phyloP scores from a whole-genome alignment of 1,140 invertebrate species.

The Caenorhabditis tropicalis region DNA sequence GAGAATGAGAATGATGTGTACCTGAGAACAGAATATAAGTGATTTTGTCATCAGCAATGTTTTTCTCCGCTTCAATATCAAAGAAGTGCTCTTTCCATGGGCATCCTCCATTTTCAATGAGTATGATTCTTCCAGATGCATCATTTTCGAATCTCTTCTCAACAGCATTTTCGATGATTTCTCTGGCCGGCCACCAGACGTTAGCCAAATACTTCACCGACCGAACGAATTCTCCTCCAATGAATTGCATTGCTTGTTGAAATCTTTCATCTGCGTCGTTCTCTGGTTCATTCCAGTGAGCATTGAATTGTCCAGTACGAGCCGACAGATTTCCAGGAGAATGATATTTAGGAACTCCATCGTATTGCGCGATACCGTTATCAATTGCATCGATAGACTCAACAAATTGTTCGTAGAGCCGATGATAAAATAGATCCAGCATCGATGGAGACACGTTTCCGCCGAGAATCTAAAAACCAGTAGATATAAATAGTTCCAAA shows the following conservation, averaged over 20 bases:
- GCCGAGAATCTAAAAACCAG: constrained; percentile 61
- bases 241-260: constrained; percentile 80
- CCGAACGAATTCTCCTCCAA: constrained; percentile 83
- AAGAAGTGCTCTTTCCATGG: constrained; percentile 91
- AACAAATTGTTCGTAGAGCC: constrained; percentile 88
- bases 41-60: constrained; percentile 76
- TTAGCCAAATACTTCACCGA: constrained; percentile 78
- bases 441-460: not conserved
- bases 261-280: constrained; percentile 72
- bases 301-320: constrained; percentile 83
- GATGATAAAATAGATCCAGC: constrained; percentile 77
- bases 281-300: constrained; percentile 81
- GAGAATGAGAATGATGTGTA: not conserved
- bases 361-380: constrained; percentile 84
- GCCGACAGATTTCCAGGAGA: constrained; percentile 70
- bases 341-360: constrained; percentile 78
- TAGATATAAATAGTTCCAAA: constrained; percentile 62
- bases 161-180: constrained; percentile 80
- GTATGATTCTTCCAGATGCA: constrained; percentile 82
- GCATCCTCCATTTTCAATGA: constrained; percentile 77
- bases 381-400: constrained; percentile 95
- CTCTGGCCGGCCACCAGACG: constrained; percentile 84
- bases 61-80: constrained; percentile 81
- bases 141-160: constrained; percentile 78
- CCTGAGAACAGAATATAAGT: constrained; percentile 82